phyloP scores from a whole-genome alignment of 2,113 vertebrate species.

The Labeo rohita region DNA sequence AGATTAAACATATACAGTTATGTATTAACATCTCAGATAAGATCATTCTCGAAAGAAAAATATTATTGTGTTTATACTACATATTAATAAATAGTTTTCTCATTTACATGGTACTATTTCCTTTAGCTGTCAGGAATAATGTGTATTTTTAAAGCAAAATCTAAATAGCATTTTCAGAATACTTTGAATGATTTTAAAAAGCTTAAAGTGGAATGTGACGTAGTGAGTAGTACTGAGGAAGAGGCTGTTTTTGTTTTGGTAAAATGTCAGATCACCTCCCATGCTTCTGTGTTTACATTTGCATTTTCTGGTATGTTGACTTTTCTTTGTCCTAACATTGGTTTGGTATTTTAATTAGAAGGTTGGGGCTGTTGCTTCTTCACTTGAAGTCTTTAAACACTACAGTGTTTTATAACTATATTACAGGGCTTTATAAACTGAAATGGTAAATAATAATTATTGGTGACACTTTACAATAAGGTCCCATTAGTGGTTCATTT shows the following conservation, averaged over 20 bases:
- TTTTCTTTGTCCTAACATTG: background rate
- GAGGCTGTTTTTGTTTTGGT: background rate
- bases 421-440: background rate
- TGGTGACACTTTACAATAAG: background rate
- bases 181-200: background rate
- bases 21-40: background rate
- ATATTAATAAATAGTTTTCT: background rate
- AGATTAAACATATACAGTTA: background rate
- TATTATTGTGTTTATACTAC: background rate
- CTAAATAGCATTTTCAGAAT: background rate
- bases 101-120: background rate
- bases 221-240: background rate
- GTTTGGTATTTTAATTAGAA: slow-evolving; percentile 23
- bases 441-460: background rate
- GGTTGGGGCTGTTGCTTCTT: background rate
- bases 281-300: slow-evolving; percentile 12
- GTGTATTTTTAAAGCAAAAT: background rate
- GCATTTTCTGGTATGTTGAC: background rate
- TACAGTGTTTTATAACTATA: background rate
- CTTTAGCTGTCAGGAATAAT: background rate
- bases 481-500: background rate
- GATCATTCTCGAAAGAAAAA: background rate
- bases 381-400: background rate
- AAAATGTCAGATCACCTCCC: slow-evolving; percentile 17
- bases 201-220: background rate